Conservation (phyloP, 2,888 invertebrate genomes). For the Resseliella maxima region DNA sequence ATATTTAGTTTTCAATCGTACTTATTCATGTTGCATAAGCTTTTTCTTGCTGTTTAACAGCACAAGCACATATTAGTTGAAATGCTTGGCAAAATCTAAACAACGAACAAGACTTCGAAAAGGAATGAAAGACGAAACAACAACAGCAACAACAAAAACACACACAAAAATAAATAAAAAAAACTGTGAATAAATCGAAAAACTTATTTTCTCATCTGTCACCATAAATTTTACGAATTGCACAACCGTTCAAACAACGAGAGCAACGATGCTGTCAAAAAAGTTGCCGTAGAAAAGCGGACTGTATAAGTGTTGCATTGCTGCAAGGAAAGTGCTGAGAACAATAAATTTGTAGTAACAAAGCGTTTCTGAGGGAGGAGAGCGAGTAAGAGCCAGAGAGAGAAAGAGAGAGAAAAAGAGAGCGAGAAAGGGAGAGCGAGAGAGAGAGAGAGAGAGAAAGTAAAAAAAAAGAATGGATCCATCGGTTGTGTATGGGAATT, state of each 20-base stretch:
- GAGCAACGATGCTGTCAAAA: constrained; percentile 10
- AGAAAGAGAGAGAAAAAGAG: not conserved
- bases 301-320: constrained; percentile 10
- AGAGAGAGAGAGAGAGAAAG: not conserved
- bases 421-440: not conserved
- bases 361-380: not conserved
- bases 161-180: not conserved
- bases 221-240: constrained; percentile 51
- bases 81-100: not conserved
- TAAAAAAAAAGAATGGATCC: no score
- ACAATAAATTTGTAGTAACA: constrained; percentile 38
- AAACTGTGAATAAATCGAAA: constrained; percentile 44
- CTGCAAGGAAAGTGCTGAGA: constrained; percentile 44
- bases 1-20: not conserved
- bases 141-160: not conserved
- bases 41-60: not conserved
- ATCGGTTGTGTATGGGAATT: not conserved
- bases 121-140: not conserved
- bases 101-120: not conserved
- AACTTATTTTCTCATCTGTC: constrained; percentile 53
- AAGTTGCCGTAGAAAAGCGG: not conserved
- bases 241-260: not conserved
- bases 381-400: not conserved
- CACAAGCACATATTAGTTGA: constrained; percentile 7
- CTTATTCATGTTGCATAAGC: not conserved